Evolutionary conservation across 1,140 invertebrate species (phyloP), one percentile per base, ranked within the genome.

Genomic region (Drosophila elegans): DNA sequence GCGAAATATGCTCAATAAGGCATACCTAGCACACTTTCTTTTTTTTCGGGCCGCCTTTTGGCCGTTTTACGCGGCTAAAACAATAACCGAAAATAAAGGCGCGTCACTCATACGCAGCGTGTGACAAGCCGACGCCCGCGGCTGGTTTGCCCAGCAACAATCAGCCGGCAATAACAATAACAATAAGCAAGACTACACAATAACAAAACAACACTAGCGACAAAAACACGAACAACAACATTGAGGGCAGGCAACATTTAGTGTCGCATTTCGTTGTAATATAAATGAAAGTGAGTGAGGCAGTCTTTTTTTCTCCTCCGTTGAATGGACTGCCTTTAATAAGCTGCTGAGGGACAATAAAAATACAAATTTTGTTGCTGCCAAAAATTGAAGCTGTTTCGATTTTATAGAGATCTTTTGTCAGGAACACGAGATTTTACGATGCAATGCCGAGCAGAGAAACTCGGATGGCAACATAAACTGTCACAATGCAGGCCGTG

Each of bases 1-100:
- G 4, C 38, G 55, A 78, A 55, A 62, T 54, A 62, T 48, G 77
- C 39, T 45, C 72, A 46, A 42, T 74, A 45, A 42, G 75, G 56
- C 78, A 88, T 83, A 62, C 72, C 82, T 75, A 78, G 66, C 84
- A 77, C 60, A 88, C 83, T 89, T 88, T 88, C 83, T 88, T 88
- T 86, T 21, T 85, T 88, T 48, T 49, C 49, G 27, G 29, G 13
- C 42, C 29, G 51, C 61, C 34, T 45, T 72, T 54, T 55, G 29
- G 57, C 27, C 60, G 49, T 78, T 83, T 84, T 84, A 76, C 72
- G 75, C 75, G 56, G 84, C 84, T 86, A 89, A 88, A 88, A 88
- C 83, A 88, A 88, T 88, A 84, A 80, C 84, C 84, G 67, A 86
- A 88, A 88, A 88, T 88, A 88, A 88, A 88, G 84, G 84, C 84